Evolutionary conservation across 2,888 invertebrate genomes (phyloP).

Genomic region (Diarsia mendica): DNA sequence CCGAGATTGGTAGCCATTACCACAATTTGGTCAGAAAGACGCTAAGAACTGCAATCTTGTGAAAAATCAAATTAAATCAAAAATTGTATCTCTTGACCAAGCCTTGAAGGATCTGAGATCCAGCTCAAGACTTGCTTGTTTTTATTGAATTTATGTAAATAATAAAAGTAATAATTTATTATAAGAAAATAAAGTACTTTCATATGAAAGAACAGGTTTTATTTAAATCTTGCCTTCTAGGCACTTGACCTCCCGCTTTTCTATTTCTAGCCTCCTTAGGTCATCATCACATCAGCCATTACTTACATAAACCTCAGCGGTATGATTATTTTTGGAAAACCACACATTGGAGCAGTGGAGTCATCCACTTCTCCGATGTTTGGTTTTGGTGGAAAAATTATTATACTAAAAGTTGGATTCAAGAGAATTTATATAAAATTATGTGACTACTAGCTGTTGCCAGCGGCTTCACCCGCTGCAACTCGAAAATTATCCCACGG

Average conservation of each 20-base stretch:
- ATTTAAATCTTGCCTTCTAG: not conserved
- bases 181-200: constrained; percentile 39
- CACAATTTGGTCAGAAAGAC: not conserved
- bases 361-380: no score
- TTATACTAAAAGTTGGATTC: not conserved
- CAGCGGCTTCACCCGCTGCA: no score
- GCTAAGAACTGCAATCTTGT: not conserved
- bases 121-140: not conserved
- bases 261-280: not conserved
- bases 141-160: constrained; percentile 18
- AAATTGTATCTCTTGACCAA: not conserved
- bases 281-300: not conserved
- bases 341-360: no score
- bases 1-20: not conserved
- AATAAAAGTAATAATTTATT: constrained; percentile 17
- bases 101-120: not conserved
- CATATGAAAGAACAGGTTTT: constrained; percentile 7
- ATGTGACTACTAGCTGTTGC: no score
- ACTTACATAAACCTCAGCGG: not conserved
- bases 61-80: not conserved
- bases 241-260: not conserved
- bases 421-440: not conserved
- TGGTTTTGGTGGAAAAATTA: not conserved
- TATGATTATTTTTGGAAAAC: not conserved
- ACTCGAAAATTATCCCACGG: no score